Conservation (phyloP, 2,888 invertebrate species). For the Tanytarsus gracilentus region DNA sequence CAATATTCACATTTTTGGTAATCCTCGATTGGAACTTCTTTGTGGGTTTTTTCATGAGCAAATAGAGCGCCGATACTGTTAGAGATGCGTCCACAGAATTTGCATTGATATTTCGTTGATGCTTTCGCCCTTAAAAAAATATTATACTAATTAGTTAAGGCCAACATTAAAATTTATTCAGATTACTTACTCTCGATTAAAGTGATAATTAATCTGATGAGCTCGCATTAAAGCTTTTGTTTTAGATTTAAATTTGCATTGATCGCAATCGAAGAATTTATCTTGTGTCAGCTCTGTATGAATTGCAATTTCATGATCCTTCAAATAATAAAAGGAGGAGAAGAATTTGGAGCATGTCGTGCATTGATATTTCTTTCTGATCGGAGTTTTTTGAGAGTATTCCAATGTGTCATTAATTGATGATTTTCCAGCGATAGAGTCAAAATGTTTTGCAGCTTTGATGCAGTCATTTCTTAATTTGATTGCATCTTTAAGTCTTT, state of each 20-base stretch:
- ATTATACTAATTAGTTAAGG: no score
- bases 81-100: background rate
- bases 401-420: no score
- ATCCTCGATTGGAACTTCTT: background rate
- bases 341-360: background rate
- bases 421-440: no score
- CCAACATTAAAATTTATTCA: background rate
- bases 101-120: background rate
- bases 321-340: background rate
- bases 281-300: background rate
- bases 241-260: background rate
- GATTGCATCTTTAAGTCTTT: background rate
- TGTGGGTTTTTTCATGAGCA: background rate
- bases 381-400: no score
- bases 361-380: conserved; percentile 5
- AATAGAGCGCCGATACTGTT: background rate
- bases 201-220: background rate
- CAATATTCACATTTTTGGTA: background rate
- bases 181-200: background rate
- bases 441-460: background rate
- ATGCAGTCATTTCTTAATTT: background rate
- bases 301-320: background rate
- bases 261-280: background rate
- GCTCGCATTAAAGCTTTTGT: background rate
- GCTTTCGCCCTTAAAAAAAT: background rate